These are phyloP conservation scores for Orestias chungarensis DNA, from an alignment of 2,797 vertebrate genomes.

Conservation along the genomic window DNA sequence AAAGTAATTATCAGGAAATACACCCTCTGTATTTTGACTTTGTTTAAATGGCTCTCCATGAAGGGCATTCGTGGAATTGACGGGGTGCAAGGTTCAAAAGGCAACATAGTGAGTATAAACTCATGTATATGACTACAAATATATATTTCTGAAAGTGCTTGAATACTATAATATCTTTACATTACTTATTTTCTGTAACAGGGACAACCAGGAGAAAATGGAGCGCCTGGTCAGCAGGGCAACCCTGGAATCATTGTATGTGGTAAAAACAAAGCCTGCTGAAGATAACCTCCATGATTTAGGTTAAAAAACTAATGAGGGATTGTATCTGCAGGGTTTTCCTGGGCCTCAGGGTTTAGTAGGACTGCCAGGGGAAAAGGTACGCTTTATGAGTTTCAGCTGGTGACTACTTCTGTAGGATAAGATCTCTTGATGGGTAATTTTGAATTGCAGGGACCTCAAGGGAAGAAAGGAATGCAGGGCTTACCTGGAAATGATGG, in stretches of 20 bases:
- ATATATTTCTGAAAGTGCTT: background rate
- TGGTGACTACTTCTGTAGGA: background rate
- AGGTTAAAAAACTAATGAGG: conserved; percentile 10
- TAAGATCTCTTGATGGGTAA: background rate
- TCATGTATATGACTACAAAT: too few species aligned
- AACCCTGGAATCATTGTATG: conserved; percentile 92
- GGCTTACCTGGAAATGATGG: conserved; percentile 94
- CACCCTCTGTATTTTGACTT: background rate
- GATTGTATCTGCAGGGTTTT: conserved; percentile 84
- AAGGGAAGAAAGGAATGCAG: conserved; percentile 92
- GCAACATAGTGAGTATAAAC: conserved; percentile 88
- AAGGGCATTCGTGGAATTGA: conserved; percentile 93
- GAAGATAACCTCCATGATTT: background rate
- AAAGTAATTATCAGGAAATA: background rate
- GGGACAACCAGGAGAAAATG: conserved; percentile 89
- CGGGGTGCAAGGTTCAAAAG: conserved; percentile 91
- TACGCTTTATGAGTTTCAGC: conserved; percentile 61
- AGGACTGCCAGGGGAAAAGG: conserved; percentile 94
- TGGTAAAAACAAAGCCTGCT: conserved; percentile 5
- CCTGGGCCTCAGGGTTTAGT: conserved; percentile 95
- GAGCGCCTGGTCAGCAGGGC: conserved; percentile 94
- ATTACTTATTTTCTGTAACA: conserved; percentile 50
- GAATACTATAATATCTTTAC: background rate
- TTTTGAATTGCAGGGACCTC: conserved; percentile 83
- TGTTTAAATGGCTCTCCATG: conserved; percentile 21